phyloP scores from a whole-genome alignment of 2,113 vertebrate species.

The Jacana jacana region DNA sequence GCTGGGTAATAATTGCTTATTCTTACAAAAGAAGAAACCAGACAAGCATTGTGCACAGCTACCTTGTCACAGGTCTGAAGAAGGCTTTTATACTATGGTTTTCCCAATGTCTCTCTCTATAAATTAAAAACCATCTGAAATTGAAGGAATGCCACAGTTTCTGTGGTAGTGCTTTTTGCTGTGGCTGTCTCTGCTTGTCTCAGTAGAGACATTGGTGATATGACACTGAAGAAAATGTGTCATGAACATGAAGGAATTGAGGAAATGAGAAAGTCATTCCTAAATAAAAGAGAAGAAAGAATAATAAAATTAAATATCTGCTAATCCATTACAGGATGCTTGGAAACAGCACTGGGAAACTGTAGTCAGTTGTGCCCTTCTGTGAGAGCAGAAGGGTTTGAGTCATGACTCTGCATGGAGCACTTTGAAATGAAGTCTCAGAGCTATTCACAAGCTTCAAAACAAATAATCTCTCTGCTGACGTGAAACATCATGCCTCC shows the following conservation, averaged over 20 bases:
- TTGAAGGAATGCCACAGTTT: not conserved
- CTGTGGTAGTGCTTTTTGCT: not conserved
- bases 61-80: not conserved
- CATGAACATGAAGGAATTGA: not conserved
- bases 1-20: not conserved
- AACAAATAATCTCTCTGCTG: constrained; percentile 42
- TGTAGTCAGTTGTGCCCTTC: not conserved
- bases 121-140: not conserved
- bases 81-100: not conserved
- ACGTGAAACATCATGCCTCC: not conserved
- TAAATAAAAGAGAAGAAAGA: not conserved
- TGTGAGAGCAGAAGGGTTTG: constrained; percentile 14
- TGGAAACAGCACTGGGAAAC: not conserved
- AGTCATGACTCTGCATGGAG: not conserved
- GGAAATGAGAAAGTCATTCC: not conserved
- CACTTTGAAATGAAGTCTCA: constrained; percentile 17
- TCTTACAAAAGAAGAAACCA: not conserved
- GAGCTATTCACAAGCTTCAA: constrained; percentile 14
- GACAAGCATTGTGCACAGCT: not conserved
- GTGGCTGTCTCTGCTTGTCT: not conserved
- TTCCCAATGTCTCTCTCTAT: not conserved
- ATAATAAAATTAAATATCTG: not conserved
- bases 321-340: not conserved
- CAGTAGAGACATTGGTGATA: not conserved
- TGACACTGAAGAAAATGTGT: not conserved